phyloP scores from a whole-genome alignment of 2,797 vertebrate genomes.

The Ptychadena robeensis region DNA sequence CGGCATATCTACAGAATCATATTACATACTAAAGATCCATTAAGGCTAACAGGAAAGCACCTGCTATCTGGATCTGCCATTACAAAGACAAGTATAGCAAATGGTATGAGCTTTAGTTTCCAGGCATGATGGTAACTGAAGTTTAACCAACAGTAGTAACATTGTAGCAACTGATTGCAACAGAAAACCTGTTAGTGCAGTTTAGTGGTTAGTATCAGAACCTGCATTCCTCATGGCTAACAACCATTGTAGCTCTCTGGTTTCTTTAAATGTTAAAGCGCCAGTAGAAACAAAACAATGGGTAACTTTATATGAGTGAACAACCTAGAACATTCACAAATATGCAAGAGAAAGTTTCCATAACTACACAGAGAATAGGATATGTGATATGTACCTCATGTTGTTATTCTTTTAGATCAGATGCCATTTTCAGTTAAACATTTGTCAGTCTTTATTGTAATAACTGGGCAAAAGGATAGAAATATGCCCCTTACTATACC shows the following conservation, averaged over 20 bases:
- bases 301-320: not conserved
- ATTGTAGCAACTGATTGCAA: constrained; percentile 12
- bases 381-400: not conserved
- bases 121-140: not conserved
- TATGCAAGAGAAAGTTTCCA: not conserved
- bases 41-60: not conserved
- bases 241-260: not conserved
- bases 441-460: not conserved
- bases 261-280: not conserved
- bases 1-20: not conserved
- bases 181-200: constrained; percentile 14
- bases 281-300: not conserved
- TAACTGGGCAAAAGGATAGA: too few species aligned
- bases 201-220: not conserved
- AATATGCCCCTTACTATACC: too few species aligned
- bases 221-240: not conserved
- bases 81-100: not conserved
- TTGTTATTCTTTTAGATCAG: not conserved
- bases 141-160: not conserved
- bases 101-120: not conserved
- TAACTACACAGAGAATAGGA: not conserved
- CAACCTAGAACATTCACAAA: not conserved
- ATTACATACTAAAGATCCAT: not conserved
- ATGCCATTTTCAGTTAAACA: not conserved
- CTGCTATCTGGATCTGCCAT: not conserved